Evolutionary conservation across 2,113 vertebrate species (phyloP), one percentile per base, ranked within the genome.

Genomic region (Ceuthmochares aereus): DNA sequence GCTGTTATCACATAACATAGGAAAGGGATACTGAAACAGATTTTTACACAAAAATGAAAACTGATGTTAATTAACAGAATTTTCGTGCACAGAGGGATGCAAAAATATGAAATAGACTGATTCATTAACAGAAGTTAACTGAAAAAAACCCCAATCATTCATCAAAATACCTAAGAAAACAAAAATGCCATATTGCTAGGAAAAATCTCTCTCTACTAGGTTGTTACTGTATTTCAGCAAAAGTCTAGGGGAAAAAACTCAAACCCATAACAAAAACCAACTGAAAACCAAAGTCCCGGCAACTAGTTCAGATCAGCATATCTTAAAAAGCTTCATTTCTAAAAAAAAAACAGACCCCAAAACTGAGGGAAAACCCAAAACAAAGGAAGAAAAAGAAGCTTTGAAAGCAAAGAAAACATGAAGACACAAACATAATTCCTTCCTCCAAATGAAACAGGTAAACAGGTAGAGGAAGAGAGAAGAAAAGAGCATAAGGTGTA

Each of bases 381-480:
- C 7, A 9, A 68, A 62, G 12, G 22, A 49, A 47, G 18, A 20
- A 60, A 54, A 52, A 43, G 4, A 67, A 45, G 11, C 14, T 26
- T 49, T 7, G 5, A 51, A 49, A 74, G 30, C 5, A 56, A 58
- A 64, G 30, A 18, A 4, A 0, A 67, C 10, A 29, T n/a, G 34
- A 51, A 64, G n/a, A 23, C 15, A 17, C 10, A 34, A 17, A 36
- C 2, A 25, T 45, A 83, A 45, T 40, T 18, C 10, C 7, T 12
- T 13, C 12, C 1, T 1, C 13, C 37, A 14, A 30, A 30, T n/a
- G 47, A 32, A 63, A n/a, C n/a, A n/a, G n/a, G n/a, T n/a, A n/a
- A n/a, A n/a, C n/a, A 37, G 43, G 15, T 2, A 9, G 4, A 5
- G 7, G 4, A 10, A 9, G 14, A 22, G 4, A 29, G 3, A 7